Evolutionary conservation across 2,113 vertebrate genomes (phyloP).

Genomic region (Mesoclemmys tuberculata): DNA sequence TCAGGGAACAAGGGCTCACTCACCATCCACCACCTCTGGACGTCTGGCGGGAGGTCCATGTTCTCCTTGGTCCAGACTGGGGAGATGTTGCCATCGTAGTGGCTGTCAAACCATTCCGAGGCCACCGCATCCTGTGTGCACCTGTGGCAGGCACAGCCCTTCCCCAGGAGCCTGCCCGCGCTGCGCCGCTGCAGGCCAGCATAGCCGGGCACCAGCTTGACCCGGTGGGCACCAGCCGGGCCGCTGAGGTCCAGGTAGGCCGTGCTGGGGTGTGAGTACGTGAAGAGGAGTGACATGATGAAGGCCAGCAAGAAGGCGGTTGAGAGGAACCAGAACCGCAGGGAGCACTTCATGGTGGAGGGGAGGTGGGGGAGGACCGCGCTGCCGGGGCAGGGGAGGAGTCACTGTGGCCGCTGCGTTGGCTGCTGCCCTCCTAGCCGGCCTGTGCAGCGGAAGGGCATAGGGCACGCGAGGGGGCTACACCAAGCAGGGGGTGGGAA

Average conservation of each 20-base stretch:
- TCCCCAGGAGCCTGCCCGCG: conserved; percentile 71
- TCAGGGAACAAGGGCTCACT: conserved; percentile 64
- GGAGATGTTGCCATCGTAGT: conserved; percentile 88
- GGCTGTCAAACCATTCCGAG: conserved; percentile 92
- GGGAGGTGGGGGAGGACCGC: not conserved
- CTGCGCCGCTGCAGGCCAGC: conserved; percentile 81
- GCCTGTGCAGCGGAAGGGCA: conserved; percentile 24
- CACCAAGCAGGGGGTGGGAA: not conserved
- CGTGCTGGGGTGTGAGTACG: conserved; percentile 91
- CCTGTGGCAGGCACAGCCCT: conserved; percentile 86
- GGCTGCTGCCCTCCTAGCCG: not conserved
- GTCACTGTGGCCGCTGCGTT: conserved; percentile 35
- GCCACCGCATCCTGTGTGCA: conserved; percentile 85
- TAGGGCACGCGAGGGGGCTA: not conserved
- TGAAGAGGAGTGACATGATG: conserved; percentile 95
- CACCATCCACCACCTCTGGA: conserved; percentile 99
- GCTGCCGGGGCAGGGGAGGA: not conserved
- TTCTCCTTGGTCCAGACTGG: conserved; percentile 96
- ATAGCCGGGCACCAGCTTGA: conserved; percentile 93
- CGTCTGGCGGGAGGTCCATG: conserved; percentile 89
- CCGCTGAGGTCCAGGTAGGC: conserved; percentile 87
- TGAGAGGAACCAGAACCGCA: conserved; percentile 91
- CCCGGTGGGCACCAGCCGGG: conserved; percentile 85
- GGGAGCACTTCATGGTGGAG: conserved; percentile 88
- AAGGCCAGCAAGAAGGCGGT: conserved; percentile 90